Conservation (phyloP, 2,888 invertebrate genomes). For the Acanthococcus lagerstroemiae region DNA sequence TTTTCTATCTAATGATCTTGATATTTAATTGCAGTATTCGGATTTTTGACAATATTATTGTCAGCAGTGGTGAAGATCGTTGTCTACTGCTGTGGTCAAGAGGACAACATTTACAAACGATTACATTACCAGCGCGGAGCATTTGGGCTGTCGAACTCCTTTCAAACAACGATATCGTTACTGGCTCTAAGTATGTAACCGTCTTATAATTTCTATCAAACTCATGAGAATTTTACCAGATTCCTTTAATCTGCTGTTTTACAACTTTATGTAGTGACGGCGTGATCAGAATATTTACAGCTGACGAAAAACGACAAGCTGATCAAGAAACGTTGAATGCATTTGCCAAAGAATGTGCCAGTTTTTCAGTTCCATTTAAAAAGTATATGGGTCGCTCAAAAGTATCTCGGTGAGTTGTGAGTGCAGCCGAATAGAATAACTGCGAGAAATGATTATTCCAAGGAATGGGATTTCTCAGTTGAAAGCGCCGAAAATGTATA, state of each 20-base stretch:
- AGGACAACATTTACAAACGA: constrained; percentile 50
- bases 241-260: neutral
- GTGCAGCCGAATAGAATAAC: neutral
- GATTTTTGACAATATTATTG: constrained; percentile 53
- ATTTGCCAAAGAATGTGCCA: constrained; percentile 42
- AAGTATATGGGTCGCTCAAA: constrained; percentile 65
- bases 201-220: neutral
- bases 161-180: constrained; percentile 78
- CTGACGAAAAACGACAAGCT: constrained; percentile 59
- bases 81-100: constrained; percentile 68
- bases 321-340: constrained; percentile 50
- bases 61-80: constrained; percentile 81
- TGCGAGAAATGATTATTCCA: too few species aligned
- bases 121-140: constrained; percentile 72
- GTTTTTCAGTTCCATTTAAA: neutral
- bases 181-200: constrained; percentile 53
- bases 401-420: constrained; percentile 59
- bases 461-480: too few species aligned
- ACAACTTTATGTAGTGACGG: constrained; percentile 66
- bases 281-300: constrained; percentile 72
- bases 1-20: too few species aligned
- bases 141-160: constrained; percentile 78
- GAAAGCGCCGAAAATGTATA: too few species aligned
- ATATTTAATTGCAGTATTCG: too few species aligned
- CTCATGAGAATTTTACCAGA: neutral